Conservation (phyloP, 1,140 invertebrate species). For the Glomeris maerens region DNA sequence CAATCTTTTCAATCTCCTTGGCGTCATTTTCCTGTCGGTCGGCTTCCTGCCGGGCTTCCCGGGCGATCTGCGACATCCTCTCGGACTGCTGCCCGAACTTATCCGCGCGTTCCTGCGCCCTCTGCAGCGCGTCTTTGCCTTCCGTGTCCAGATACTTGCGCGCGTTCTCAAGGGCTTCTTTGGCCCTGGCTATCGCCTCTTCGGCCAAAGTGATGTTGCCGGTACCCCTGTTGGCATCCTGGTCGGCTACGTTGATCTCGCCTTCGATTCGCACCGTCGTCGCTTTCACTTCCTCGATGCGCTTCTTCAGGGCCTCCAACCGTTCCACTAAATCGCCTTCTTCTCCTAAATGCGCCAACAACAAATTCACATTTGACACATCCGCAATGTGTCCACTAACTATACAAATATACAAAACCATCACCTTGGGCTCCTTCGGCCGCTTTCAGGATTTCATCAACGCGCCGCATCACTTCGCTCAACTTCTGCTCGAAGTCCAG, state of each 20-base stretch:
- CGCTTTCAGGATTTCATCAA: constrained; percentile 51
- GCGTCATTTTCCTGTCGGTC: constrained; percentile 60
- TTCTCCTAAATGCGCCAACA: constrained; percentile 27
- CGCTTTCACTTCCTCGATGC: constrained; percentile 46
- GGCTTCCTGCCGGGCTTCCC: constrained; percentile 62
- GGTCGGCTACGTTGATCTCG: constrained; percentile 42
- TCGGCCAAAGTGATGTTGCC: constrained; percentile 57
- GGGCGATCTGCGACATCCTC: constrained; percentile 77
- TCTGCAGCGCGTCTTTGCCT: constrained; percentile 55
- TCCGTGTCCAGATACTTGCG: constrained; percentile 61
- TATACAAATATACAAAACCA: constrained; percentile 13
- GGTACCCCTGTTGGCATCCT: constrained; percentile 44
- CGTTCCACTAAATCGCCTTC: constrained; percentile 45
- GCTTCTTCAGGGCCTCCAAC: constrained; percentile 48
- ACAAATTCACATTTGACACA: constrained; percentile 14
- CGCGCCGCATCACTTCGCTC: constrained; percentile 49
- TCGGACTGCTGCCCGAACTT: constrained; percentile 79
- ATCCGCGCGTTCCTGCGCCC: constrained; percentile 63
- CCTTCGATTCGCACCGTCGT: constrained; percentile 24
- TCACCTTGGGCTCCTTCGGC: constrained; percentile 48
- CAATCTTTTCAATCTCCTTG: constrained; percentile 54
- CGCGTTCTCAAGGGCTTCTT: constrained; percentile 51
- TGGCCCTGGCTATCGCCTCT: constrained; percentile 52
- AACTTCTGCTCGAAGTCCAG: constrained; percentile 64
- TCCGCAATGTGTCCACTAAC: constrained; percentile 14